phyloP scores from a whole-genome alignment of 2,797 vertebrate species.

The Balearica regulorum region DNA sequence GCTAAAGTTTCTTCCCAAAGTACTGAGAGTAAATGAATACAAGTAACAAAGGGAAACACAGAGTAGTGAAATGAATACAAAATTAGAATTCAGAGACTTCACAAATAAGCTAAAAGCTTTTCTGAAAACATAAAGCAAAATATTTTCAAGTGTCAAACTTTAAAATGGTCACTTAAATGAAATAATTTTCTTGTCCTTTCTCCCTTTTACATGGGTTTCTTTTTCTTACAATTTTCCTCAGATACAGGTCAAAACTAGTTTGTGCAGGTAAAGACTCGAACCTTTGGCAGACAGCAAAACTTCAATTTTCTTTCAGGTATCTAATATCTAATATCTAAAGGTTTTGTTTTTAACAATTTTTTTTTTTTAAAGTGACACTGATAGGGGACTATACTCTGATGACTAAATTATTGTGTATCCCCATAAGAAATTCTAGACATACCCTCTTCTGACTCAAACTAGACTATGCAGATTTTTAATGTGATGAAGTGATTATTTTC shows the following conservation, averaged over 20 bases:
- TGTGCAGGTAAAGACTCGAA: not conserved
- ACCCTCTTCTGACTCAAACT: not conserved
- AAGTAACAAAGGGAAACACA: not conserved
- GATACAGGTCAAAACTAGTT: not conserved
- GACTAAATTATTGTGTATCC: not conserved
- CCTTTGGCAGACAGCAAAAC: not conserved
- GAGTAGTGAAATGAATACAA: not conserved
- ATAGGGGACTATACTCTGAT: not conserved
- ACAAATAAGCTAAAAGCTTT: not conserved
- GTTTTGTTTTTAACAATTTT: not conserved
- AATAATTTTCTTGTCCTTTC: not conserved
- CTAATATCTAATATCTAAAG: not conserved
- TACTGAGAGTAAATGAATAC: not conserved
- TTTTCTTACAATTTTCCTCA: not conserved
- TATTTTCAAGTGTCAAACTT: not conserved
- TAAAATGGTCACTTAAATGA: not conserved
- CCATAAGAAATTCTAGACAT: not conserved
- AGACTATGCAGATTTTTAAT: not conserved
- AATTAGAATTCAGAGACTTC: not conserved
- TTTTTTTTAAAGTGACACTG: not conserved
- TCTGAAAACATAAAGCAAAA: not conserved
- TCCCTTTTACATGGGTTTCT: not conserved
- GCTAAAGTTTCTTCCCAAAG: not conserved
- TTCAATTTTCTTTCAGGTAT: not conserved
- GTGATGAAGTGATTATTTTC: not conserved